Percentiles rank a stretch among this genome's conserved stretches.
Evolutionary conservation across 2,797 vertebrate species (phyloP).

Genomic region (Pseudomugil gertrudae): DNA sequence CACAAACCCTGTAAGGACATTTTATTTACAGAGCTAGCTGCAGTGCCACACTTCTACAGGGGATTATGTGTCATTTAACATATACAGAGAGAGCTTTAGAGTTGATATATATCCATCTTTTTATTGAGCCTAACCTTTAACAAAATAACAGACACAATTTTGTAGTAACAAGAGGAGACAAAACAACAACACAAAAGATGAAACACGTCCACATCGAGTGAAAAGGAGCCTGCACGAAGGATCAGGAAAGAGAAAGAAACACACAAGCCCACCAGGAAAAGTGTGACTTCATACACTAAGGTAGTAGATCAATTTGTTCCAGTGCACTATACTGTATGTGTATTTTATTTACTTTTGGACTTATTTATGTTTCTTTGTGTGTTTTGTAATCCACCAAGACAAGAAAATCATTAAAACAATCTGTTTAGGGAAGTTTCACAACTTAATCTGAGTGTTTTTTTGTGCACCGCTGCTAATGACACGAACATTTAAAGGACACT

Average conservation of each 20-base stretch:
- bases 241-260: conserved; percentile 40
- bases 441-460: conserved; percentile 4
- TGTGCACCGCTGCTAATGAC: conserved; percentile 1
- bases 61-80: background rate
- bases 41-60: background rate
- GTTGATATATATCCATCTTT: conserved; percentile 46
- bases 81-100: conserved; percentile 26
- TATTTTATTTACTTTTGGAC: conserved; percentile 31
- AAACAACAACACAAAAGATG: conserved; percentile 41
- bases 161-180: conserved; percentile 40
- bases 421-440: conserved; percentile 22
- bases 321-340: conserved; percentile 19
- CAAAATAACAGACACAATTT: conserved; percentile 43
- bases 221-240: conserved; percentile 60
- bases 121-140: conserved; percentile 61
- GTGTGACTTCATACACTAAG: conserved; percentile 32
- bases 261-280: conserved; percentile 23
- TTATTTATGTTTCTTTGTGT: conserved; percentile 22
- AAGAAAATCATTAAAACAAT: conserved; percentile 18
- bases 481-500: conserved; percentile 84
- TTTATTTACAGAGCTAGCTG: background rate
- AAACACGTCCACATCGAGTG: conserved; percentile 41
- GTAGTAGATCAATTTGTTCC: conserved; percentile 34
- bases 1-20: background rate
- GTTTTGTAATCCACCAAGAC: conserved; percentile 26